These are phyloP conservation scores for Bombus sibiricus DNA, from an alignment of 1,140 invertebrate species.

Conservation along the genomic window DNA sequence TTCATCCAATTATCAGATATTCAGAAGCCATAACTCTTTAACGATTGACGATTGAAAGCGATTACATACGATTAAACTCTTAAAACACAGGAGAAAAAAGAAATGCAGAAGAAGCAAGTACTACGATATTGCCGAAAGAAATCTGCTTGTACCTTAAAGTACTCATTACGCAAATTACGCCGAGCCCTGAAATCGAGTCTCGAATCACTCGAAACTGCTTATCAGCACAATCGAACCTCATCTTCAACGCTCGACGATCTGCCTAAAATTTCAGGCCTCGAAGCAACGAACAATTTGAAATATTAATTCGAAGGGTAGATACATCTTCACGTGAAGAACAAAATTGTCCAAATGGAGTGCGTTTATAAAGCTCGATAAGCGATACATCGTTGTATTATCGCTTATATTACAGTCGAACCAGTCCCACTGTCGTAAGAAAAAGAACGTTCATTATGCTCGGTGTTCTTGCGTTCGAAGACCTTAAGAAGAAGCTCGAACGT, in stretches of 20 bases:
- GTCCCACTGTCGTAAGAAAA: too few species aligned
- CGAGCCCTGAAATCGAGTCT: background rate
- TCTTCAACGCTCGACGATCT: background rate
- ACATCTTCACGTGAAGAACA: background rate
- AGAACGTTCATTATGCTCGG: too few species aligned
- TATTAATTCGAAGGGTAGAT: background rate
- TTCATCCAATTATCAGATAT: background rate
- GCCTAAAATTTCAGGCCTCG: background rate
- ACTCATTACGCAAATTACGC: slow-evolving; percentile 21
- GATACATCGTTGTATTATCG: too few species aligned
- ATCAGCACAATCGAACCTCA: background rate
- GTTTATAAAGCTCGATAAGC: too few species aligned
- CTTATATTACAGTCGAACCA: too few species aligned
- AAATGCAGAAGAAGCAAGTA: background rate
- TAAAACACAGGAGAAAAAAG: background rate
- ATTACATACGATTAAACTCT: slow-evolving; percentile 15
- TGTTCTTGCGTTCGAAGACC: too few species aligned
- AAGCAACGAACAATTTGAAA: background rate
- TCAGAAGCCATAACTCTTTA: background rate
- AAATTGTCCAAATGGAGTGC: background rate
- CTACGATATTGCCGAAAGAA: background rate
- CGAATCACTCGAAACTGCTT: background rate
- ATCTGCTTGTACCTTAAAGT: background rate
- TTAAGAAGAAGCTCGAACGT: too few species aligned
- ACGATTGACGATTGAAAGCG: background rate